These are phyloP conservation scores for Ariopsis seemanni DNA, from an alignment of 2,113 vertebrate genomes.

Conservation along the genomic window DNA sequence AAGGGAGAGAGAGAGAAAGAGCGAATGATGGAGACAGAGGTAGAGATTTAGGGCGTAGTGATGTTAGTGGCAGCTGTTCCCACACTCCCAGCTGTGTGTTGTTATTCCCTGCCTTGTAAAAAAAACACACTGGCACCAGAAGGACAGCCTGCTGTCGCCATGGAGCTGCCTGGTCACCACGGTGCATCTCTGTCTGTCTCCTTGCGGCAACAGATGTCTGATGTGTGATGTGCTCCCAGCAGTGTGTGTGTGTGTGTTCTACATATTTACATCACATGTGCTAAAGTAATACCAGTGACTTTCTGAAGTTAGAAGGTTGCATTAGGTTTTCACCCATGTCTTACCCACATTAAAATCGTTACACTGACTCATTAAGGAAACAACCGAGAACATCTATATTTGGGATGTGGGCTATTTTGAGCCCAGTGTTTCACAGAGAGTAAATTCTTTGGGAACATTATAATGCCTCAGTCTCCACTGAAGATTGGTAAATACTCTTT, in stretches of 20 bases:
- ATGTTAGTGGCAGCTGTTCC: constrained; percentile 74
- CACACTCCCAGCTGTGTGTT: constrained; percentile 76
- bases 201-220: constrained; percentile 58
- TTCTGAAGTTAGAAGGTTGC: constrained; percentile 24
- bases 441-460: background rate
- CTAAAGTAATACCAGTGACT: constrained; percentile 7
- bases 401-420: constrained; percentile 17
- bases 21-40: constrained; percentile 40
- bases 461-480: background rate
- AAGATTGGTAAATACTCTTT: constrained; percentile 37
- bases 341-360: constrained; percentile 22
- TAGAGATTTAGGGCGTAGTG: constrained; percentile 64
- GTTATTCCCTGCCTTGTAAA: constrained; percentile 73
- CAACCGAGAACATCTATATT: constrained; percentile 28
- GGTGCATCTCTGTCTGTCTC: constrained; percentile 41
- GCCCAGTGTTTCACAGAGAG: background rate
- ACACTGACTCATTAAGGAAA: constrained; percentile 29
- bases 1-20: constrained; percentile 51
- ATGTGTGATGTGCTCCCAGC: constrained; percentile 66
- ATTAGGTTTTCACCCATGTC: background rate
- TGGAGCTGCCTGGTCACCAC: constrained; percentile 64
- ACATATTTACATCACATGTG: constrained; percentile 20
- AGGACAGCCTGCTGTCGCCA: constrained; percentile 68
- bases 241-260: constrained; percentile 51
- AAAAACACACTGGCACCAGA: constrained; percentile 71